These are phyloP conservation scores for Pseudomyrmex pallidus DNA, from an alignment of 1,140 invertebrate species.

Conservation along the genomic window DNA sequence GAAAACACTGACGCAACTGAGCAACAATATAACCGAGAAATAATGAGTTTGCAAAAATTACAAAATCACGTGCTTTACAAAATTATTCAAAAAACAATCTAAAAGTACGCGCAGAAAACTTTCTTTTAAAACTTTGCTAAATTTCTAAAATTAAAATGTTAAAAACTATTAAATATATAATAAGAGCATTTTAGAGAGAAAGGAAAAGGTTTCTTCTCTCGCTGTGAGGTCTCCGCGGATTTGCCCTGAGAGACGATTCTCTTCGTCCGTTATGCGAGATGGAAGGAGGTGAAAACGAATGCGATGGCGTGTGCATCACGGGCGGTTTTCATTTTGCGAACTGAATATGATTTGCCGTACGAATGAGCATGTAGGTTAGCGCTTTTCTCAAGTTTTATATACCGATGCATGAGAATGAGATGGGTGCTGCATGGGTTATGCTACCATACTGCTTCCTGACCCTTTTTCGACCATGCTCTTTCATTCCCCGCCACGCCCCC, in stretches of 20 bases:
- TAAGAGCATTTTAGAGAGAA: neutral
- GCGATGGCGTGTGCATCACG: conserved; percentile 59
- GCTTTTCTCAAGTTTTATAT: conserved; percentile 63
- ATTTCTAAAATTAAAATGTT: conserved; percentile 4
- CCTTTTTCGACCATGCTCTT: conserved; percentile 34
- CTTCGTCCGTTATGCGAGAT: neutral
- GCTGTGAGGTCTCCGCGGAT: neutral
- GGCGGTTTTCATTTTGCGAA: conserved; percentile 77
- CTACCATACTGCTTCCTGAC: conserved; percentile 24
- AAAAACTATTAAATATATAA: neutral
- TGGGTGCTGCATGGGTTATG: conserved; percentile 29
- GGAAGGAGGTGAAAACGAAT: conserved; percentile 16
- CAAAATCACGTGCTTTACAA: neutral
- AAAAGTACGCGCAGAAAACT: neutral
- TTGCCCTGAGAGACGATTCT: conserved; percentile 26
- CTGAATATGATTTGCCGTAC: conserved; percentile 77
- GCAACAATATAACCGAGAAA: neutral
- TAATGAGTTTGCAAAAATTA: neutral
- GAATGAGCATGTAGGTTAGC: conserved; percentile 76
- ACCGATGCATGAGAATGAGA: conserved; percentile 18
- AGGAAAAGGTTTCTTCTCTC: neutral
- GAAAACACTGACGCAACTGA: no score
- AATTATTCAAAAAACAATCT: no score
- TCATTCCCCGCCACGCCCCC: conserved; percentile 14
- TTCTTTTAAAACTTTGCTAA: neutral